These are phyloP conservation scores for Boleophthalmus pectinirostris DNA, from an alignment of 2,113 vertebrate species.

Conservation along the genomic window DNA sequence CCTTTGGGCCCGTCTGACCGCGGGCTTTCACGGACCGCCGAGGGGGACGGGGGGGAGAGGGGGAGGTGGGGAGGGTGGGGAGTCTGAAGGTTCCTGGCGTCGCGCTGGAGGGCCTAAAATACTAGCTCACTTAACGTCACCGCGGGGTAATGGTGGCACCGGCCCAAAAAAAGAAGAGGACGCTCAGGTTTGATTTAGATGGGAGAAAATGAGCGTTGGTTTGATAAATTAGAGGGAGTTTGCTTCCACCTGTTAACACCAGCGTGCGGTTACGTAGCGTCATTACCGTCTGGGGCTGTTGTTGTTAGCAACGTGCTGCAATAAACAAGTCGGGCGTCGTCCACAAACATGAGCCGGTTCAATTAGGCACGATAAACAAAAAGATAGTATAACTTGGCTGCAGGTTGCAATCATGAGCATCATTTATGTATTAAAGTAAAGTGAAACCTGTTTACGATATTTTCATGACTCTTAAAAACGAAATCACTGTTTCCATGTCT, in stretches of 20 bases:
- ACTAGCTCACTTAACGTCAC: conserved; percentile 64
- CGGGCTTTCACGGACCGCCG: conserved; percentile 58
- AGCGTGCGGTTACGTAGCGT: conserved; percentile 45
- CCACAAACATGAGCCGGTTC: conserved; percentile 53
- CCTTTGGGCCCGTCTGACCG: conserved; percentile 60
- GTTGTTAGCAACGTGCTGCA: conserved; percentile 69
- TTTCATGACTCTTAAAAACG: background rate
- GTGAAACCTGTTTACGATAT: conserved; percentile 2
- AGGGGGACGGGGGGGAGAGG: conserved; percentile 60
- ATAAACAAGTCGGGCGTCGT: conserved; percentile 59
- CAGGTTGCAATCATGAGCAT: conserved; percentile 25
- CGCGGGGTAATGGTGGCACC: conserved; percentile 39
- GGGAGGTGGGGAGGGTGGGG: no score
- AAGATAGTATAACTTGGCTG: conserved; percentile 17
- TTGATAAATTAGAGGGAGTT: conserved; percentile 49
- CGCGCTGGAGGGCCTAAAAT: conserved; percentile 55
- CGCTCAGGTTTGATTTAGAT: conserved; percentile 30
- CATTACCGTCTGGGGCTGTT: conserved; percentile 69
- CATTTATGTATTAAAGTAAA: conserved; percentile 19
- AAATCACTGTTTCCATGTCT: background rate
- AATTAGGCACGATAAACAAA: conserved; percentile 54
- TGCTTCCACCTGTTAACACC: conserved; percentile 66
- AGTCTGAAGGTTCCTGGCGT: conserved; percentile 59
- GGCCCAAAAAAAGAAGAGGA: background rate
- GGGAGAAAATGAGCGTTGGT: conserved; percentile 37